Evolutionary conservation across 1,140 invertebrate species (phyloP).

Genomic region (Pogonus chalceus): DNA sequence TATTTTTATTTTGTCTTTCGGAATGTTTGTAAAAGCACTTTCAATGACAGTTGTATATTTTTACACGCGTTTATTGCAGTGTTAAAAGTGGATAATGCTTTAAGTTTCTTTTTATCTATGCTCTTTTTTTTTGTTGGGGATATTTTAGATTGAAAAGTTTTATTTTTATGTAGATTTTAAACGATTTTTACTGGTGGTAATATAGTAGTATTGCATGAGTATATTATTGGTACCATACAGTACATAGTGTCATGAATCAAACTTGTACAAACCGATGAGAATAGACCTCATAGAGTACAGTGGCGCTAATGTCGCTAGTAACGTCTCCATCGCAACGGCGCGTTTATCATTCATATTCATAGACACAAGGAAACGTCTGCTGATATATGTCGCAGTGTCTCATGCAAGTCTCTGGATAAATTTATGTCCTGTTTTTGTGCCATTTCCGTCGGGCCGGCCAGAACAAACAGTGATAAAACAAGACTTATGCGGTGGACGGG

Average conservation of each 20-base stretch:
- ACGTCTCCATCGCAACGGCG: no score
- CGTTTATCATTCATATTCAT: not conserved
- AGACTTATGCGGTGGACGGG: not conserved
- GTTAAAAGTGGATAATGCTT: not conserved
- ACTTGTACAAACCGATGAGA: no score
- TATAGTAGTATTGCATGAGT: no score
- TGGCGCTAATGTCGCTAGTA: no score
- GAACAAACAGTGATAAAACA: not conserved
- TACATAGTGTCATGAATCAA: no score
- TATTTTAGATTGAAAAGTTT: no score
- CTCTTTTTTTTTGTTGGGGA: no score
- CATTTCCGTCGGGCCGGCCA: not conserved
- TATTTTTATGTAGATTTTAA: no score
- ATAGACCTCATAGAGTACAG: no score
- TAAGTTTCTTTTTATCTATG: no score
- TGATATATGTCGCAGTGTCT: not conserved
- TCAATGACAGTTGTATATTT: not conserved
- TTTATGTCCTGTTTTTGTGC: not conserved
- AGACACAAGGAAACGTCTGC: not conserved
- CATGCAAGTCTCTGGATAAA: not conserved
- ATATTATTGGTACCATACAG: no score
- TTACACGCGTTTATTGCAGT: not conserved
- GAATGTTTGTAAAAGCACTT: not conserved
- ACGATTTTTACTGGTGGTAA: not conserved
- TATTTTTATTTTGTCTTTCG: not conserved